phyloP scores from a whole-genome alignment of 2,113 vertebrate genomes.

The Megalops atlanticus region DNA sequence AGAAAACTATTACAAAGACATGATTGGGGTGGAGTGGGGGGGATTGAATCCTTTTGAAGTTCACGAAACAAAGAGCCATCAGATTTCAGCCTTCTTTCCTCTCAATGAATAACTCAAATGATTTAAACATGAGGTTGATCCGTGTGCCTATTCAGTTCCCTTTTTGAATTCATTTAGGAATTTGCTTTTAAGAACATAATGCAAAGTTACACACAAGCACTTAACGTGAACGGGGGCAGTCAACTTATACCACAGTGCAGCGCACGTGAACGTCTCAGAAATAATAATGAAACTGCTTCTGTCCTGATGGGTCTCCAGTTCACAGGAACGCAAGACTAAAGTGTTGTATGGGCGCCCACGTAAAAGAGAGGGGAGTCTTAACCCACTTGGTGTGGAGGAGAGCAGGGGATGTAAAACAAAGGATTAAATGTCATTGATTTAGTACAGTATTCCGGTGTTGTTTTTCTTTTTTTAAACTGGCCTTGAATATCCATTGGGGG shows the following conservation, averaged over 20 bases:
- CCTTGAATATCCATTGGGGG: not conserved
- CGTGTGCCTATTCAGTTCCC: not conserved
- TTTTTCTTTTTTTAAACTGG: not conserved
- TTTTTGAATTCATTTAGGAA: slow-evolving; percentile 1
- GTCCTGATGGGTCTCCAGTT: not conserved
- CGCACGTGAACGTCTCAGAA: not conserved
- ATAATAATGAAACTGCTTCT: not conserved
- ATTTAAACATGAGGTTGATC: not conserved
- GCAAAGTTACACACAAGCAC: not conserved
- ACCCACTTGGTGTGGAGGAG: not conserved
- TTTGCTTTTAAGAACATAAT: not conserved
- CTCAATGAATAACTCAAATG: not conserved
- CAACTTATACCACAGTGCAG: not conserved
- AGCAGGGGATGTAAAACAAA: not conserved
- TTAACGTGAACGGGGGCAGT: not conserved
- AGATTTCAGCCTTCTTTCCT: not conserved
- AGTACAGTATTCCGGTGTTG: not conserved
- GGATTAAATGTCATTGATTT: not conserved
- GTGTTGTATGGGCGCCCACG: not conserved
- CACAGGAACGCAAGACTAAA: not conserved
- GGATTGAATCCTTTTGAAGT: not conserved
- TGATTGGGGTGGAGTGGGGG: too few relatives aligned
- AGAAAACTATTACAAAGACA: slow-evolving; percentile 18
- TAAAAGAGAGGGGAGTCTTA: not conserved
- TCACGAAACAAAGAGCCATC: not conserved